Percentiles rank a stretch among this genome's conserved stretches.
These are phyloP conservation scores for Kryptolebias marmoratus DNA, from an alignment of 2,113 vertebrate species.

Conservation along the genomic window DNA sequence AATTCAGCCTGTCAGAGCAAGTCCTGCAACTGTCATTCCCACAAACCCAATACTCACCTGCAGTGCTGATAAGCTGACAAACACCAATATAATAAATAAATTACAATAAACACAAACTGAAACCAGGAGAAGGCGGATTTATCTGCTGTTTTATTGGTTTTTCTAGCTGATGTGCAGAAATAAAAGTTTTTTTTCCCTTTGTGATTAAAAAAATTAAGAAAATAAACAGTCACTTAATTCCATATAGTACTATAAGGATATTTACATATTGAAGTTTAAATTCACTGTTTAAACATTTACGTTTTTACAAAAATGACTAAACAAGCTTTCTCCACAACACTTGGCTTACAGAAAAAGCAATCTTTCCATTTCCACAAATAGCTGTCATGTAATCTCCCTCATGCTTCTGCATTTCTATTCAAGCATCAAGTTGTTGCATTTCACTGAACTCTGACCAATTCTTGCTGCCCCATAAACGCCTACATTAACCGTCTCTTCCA, in stretches of 20 bases:
- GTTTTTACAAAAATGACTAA: neutral
- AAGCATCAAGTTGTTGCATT: no score
- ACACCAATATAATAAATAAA: slow-evolving; percentile 55
- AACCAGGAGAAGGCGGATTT: no score
- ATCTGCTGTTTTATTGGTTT: no score
- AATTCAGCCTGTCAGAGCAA: slow-evolving; percentile 36
- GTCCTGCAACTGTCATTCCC: slow-evolving; percentile 50
- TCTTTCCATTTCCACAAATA: neutral
- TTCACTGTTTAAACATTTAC: neutral
- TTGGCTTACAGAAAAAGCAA: neutral
- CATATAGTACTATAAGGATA: neutral
- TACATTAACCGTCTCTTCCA: no score
- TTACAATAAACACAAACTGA: slow-evolving; percentile 20
- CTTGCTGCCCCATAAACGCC: no score
- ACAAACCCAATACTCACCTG: slow-evolving; percentile 33
- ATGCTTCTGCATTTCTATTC: no score
- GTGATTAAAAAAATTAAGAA: no score
- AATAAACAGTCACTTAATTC: no score
- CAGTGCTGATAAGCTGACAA: slow-evolving; percentile 15
- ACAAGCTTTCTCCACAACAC: neutral
- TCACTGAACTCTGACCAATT: no score
- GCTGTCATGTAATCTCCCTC: neutral
- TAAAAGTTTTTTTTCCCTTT: no score
- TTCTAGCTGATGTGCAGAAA: no score
- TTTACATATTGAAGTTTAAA: neutral